Evolutionary conservation across 2,888 invertebrate genomes (phyloP).

Genomic region (Caradrina clavipalpis): DNA sequence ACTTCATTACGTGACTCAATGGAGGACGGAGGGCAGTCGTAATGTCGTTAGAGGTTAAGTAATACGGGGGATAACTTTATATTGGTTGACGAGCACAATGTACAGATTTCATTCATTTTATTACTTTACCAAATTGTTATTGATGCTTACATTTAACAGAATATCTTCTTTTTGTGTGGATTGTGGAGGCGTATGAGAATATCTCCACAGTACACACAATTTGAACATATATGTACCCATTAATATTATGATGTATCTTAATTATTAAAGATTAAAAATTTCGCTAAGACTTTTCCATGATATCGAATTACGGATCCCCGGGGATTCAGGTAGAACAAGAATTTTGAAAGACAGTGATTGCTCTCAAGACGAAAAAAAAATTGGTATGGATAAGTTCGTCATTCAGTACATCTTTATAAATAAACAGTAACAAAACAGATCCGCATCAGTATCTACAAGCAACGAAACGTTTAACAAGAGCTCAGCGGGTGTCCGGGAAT

Average conservation of each 20-base stretch:
- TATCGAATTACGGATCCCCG: no score
- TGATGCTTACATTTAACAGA: slow-evolving; percentile 28
- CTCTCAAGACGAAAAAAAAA: not conserved
- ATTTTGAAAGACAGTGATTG: not conserved
- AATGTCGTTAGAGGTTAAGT: slow-evolving; percentile 38
- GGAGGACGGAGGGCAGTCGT: slow-evolving; percentile 21
- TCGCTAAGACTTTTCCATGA: no score
- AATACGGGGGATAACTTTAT: slow-evolving; percentile 13
- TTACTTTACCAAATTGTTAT: slow-evolving; percentile 46
- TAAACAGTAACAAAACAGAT: slow-evolving; percentile 47
- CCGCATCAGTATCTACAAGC: slow-evolving; percentile 63
- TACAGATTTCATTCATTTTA: slow-evolving; percentile 43
- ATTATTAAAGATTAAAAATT: no score
- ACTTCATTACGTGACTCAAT: slow-evolving; percentile 66
- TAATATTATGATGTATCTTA: no score
- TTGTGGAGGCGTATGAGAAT: not conserved
- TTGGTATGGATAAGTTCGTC: no score
- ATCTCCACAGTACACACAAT: not conserved
- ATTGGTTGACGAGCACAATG: slow-evolving; percentile 4
- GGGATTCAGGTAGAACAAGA: no score
- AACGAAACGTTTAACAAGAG: slow-evolving; percentile 56
- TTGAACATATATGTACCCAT: not conserved
- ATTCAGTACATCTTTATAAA: not conserved
- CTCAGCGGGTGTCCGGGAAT: slow-evolving; percentile 82
- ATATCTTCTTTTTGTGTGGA: slow-evolving; percentile 3